These are phyloP conservation scores for Peromyscus melanophrys DNA, from an alignment of 2,797 vertebrate genomes.

Conservation along the genomic window DNA sequence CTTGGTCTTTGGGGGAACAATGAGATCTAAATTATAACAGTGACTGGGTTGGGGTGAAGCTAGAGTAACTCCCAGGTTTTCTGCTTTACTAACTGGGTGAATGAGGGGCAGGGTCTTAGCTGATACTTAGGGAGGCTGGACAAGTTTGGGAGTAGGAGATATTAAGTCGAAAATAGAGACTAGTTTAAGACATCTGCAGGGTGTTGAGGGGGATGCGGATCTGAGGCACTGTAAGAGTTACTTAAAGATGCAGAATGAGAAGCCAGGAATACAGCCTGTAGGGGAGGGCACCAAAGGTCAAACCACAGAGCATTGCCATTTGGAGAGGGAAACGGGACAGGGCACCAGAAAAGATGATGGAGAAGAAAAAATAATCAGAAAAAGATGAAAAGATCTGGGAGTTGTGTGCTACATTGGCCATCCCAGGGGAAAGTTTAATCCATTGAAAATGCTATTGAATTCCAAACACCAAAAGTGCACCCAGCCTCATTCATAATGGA, in stretches of 20 bases:
- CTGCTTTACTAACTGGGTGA: background rate
- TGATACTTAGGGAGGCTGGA: background rate
- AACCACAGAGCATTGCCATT: background rate
- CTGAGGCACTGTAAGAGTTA: background rate
- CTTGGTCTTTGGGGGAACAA: background rate
- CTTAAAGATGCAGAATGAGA: background rate
- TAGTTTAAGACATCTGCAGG: background rate
- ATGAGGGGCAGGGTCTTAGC: too few relatives aligned
- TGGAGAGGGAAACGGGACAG: background rate
- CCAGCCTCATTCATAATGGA: background rate
- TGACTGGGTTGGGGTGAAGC: background rate
- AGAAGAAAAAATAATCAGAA: background rate
- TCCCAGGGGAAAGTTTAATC: background rate
- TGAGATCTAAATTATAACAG: background rate
- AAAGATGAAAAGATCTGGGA: background rate
- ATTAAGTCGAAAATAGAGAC: background rate
- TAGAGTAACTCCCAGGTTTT: background rate
- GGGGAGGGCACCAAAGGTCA: background rate
- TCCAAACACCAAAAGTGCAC: background rate
- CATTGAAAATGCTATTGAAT: background rate
- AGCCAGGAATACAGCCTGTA: background rate
- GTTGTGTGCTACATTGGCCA: background rate
- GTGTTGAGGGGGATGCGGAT: background rate
- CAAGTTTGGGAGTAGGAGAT: too few relatives aligned
- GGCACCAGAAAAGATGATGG: background rate